These are phyloP conservation scores for Hydrotaea cyrtoneurina DNA, from an alignment of 2,888 invertebrate species.

Conservation along the genomic window DNA sequence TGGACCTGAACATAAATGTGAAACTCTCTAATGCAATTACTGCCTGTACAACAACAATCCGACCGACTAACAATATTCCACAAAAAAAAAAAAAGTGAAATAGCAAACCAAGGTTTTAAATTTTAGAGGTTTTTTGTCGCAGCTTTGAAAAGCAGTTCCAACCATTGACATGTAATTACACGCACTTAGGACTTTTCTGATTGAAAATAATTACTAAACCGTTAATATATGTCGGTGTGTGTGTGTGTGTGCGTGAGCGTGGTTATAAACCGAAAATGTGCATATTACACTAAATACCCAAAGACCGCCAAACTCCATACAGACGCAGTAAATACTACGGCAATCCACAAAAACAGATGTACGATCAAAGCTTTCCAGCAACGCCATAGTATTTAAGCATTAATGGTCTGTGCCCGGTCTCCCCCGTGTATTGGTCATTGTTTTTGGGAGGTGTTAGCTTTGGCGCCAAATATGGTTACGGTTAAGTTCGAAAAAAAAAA, in stretches of 20 bases:
- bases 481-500: conserved; percentile 54
- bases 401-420: conserved; percentile 25
- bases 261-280: conserved; percentile 2
- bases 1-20: neutral
- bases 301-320: neutral
- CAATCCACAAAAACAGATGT: neutral
- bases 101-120: conserved; percentile 18
- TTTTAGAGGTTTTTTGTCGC: conserved; percentile 29
- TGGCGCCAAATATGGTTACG: conserved; percentile 64
- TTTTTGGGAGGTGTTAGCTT: conserved; percentile 53
- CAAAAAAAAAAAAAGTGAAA: neutral
- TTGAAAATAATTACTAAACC: conserved; percentile 73
- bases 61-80: no score
- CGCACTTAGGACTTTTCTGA: conserved; percentile 72
- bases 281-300: conserved; percentile 31
- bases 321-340: neutral
- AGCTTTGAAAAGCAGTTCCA: conserved; percentile 21
- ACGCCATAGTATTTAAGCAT: neutral
- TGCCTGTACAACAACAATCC: neutral
- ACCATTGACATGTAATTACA: conserved; percentile 74
- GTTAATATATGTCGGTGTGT: conserved; percentile 44
- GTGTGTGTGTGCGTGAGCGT: neutral
- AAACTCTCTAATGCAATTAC: neutral
- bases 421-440: conserved; percentile 40
- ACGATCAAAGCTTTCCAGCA: no score